Percentiles rank a stretch among this genome's conserved stretches.
Conservation (phyloP, 2,888 invertebrate genomes). For the Oscheius sp. region DNA sequence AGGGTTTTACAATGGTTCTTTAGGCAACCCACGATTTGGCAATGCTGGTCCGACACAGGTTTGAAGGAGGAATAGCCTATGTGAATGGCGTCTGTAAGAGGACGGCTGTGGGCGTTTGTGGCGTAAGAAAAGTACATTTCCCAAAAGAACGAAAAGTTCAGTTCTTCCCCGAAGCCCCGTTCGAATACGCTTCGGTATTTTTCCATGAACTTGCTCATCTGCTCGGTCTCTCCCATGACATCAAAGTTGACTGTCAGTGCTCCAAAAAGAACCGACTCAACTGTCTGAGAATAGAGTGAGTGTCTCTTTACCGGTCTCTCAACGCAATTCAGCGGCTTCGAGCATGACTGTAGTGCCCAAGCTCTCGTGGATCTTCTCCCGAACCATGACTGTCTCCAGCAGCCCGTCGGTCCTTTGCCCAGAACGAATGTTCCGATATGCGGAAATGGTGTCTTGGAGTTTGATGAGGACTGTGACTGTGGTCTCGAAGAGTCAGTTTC, state of each 20-base stretch:
- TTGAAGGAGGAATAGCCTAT: constrained; percentile 61
- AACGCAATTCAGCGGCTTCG: constrained; percentile 51
- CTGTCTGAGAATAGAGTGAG: constrained; percentile 55
- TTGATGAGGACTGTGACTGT: constrained; percentile 59
- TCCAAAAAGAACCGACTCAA: constrained; percentile 43
- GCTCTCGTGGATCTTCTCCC: constrained; percentile 50
- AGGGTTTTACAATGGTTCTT: not conserved
- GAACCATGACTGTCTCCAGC: constrained; percentile 45
- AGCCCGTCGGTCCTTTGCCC: constrained; percentile 34
- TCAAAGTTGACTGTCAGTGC: constrained; percentile 49
- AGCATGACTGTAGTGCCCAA: constrained; percentile 56
- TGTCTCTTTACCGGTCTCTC: too few relatives aligned
- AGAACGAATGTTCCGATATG: constrained; percentile 45
- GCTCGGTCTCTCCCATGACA: constrained; percentile 54
- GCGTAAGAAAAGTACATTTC: constrained; percentile 39
- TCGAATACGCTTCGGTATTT: constrained; percentile 56
- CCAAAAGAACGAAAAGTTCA: not conserved
- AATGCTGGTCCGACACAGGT: constrained; percentile 51
- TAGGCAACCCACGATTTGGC: constrained; percentile 52
- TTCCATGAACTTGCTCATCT: constrained; percentile 61
- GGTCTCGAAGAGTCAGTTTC: constrained; percentile 48
- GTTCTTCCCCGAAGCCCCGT: constrained; percentile 48
- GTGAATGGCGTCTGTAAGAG: constrained; percentile 53
- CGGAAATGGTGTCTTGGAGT: constrained; percentile 58
- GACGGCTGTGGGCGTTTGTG: constrained; percentile 52